Evolutionary conservation across 2,113 vertebrate species (phyloP).

Genomic region (Loxodonta africana): DNA sequence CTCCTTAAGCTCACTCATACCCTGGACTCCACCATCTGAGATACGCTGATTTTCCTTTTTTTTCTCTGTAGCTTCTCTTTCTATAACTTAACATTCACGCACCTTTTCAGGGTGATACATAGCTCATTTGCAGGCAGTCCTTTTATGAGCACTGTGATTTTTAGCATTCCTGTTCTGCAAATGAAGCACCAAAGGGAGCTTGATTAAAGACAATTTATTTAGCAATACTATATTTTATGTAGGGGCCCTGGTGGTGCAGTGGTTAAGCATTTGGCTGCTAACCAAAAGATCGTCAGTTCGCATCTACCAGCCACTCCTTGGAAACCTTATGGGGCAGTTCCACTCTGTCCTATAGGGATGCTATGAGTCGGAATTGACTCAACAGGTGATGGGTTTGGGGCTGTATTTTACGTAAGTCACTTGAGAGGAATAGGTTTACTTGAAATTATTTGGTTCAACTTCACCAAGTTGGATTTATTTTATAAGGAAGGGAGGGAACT

Average conservation of each 20-base stretch:
- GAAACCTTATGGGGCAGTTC: too few relatives aligned
- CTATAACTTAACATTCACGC: neutral
- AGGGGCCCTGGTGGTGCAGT: too few relatives aligned
- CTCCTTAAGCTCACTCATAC: neutral
- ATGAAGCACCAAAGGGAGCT: neutral
- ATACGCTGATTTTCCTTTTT: neutral
- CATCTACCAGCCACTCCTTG: too few relatives aligned
- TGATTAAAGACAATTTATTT: slow-evolving; percentile 12
- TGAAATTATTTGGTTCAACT: slow-evolving; percentile 33
- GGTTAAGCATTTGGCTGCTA: too few relatives aligned
- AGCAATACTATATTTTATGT: neutral
- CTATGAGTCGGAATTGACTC: neutral
- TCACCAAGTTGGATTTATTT: neutral
- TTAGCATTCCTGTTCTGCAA: neutral
- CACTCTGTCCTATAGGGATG: too few relatives aligned
- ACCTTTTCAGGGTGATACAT: too few relatives aligned
- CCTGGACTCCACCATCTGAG: neutral
- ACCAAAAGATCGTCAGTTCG: too few relatives aligned
- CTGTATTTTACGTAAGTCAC: neutral
- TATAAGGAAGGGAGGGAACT: neutral
- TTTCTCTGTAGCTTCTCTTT: neutral
- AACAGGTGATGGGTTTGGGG: too few relatives aligned
- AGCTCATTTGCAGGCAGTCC: neutral
- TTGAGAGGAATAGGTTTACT: neutral
- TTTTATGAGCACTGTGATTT: neutral